phyloP scores from a whole-genome alignment of 2,888 invertebrate species.

The Scelioninae gen. 1 region DNA sequence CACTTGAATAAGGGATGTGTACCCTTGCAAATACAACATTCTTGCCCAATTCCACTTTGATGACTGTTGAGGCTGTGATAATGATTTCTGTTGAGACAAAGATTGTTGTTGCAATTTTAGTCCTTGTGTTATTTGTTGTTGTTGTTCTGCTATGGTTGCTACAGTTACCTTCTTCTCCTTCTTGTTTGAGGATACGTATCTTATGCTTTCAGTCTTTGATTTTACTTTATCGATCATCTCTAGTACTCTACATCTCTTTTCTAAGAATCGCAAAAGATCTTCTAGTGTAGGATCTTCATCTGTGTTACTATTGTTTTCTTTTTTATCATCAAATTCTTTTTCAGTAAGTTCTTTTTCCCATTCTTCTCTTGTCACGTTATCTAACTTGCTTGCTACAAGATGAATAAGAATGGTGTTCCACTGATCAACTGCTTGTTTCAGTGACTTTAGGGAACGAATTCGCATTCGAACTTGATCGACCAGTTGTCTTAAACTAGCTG shows the following conservation, averaged over 20 bases:
- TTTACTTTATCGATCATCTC: constrained; percentile 10
- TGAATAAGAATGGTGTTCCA: constrained; percentile 21
- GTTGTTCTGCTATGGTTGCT: background rate
- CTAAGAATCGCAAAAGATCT: constrained; percentile 11
- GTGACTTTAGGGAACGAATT: constrained; percentile 12
- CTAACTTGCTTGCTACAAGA: constrained; percentile 8
- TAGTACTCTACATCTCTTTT: constrained; percentile 11
- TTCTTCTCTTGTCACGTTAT: background rate
- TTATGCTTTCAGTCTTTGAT: background rate
- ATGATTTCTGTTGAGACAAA: no score
- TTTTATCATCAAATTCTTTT: background rate
- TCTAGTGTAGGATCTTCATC: background rate
- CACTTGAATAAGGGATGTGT: no score
- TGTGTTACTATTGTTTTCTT: background rate
- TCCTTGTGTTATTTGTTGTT: no score
- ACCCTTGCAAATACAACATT: no score
- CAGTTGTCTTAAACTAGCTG: constrained; percentile 11
- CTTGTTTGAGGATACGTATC: background rate
- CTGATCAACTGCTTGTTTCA: background rate
- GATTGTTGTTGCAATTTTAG: no score
- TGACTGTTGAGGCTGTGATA: no score
- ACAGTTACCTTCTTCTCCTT: background rate
- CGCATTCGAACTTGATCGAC: constrained; percentile 23
- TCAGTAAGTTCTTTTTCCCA: constrained; percentile 13
- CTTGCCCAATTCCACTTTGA: no score